Conservation (phyloP, 2,113 vertebrate species). For the Coptodon bakossiorum region DNA sequence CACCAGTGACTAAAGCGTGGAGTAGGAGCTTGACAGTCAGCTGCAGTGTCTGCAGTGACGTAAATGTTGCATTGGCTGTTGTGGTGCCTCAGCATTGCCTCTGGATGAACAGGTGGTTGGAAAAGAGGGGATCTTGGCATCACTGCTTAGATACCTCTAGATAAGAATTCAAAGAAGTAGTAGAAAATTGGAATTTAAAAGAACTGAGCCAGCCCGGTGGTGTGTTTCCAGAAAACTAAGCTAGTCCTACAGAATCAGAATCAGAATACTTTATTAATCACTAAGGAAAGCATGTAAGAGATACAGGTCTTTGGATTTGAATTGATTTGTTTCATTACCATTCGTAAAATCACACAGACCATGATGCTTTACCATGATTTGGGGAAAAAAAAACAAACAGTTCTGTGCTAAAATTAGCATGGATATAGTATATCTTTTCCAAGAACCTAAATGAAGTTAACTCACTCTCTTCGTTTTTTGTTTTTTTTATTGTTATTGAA, state of each 20-base stretch:
- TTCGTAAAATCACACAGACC: background rate
- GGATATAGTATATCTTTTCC: background rate
- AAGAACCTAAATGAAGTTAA: background rate
- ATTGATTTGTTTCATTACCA: fast-evolving
- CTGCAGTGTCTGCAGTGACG: background rate
- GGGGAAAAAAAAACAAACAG: background rate
- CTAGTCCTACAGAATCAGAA: background rate
- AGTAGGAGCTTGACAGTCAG: background rate
- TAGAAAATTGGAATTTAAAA: background rate
- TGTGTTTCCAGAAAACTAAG: background rate
- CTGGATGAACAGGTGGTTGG: background rate
- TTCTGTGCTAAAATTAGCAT: background rate
- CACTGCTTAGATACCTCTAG: background rate
- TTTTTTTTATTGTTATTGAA: background rate
- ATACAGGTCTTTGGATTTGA: fast-evolving
- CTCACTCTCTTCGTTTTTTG: background rate
- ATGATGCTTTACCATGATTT: background rate
- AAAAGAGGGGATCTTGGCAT: background rate
- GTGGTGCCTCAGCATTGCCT: background rate
- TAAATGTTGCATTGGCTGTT: background rate
- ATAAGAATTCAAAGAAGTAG: background rate
- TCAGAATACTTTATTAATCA: background rate
- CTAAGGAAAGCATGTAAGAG: background rate
- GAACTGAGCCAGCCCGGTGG: background rate
- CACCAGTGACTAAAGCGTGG: background rate